Conservation (phyloP, 2,888 invertebrate species). For the Clostera curtula region DNA sequence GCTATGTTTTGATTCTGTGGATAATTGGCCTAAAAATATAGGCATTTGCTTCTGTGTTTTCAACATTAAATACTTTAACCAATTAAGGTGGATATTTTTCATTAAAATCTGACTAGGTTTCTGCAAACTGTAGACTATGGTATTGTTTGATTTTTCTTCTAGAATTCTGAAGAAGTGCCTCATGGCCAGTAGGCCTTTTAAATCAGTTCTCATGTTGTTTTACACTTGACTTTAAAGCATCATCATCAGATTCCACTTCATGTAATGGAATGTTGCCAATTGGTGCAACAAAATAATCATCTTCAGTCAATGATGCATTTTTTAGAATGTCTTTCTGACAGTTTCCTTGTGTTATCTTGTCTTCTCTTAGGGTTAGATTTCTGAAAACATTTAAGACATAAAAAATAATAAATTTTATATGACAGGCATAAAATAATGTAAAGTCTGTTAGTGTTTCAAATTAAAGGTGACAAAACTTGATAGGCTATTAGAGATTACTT, state of each 20-base stretch:
- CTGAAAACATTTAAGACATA: slow-evolving; percentile 58
- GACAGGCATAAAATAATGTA: no score
- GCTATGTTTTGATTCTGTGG: slow-evolving; percentile 7
- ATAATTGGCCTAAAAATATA: slow-evolving; percentile 35
- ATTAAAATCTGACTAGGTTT: slow-evolving; percentile 44
- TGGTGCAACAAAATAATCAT: slow-evolving; percentile 94
- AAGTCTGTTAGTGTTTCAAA: no score
- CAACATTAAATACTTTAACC: slow-evolving; percentile 41
- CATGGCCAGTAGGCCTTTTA: slow-evolving; percentile 37
- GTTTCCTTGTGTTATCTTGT: slow-evolving; percentile 80
- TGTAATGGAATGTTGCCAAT: slow-evolving; percentile 88
- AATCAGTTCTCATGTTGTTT: slow-evolving; percentile 57
- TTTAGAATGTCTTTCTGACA: slow-evolving; percentile 80
- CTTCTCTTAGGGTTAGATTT: slow-evolving; percentile 79
- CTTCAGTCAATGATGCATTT: slow-evolving; percentile 85
- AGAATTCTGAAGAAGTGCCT: slow-evolving; percentile 42
- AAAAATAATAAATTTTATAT: no score
- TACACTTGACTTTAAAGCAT: slow-evolving; percentile 19
- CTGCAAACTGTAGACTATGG: slow-evolving; percentile 30
- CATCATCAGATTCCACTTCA: slow-evolving; percentile 41
- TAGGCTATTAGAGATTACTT: no score
- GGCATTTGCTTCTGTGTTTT: slow-evolving; percentile 48
- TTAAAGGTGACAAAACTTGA: no score
- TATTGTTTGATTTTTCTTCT: slow-evolving; percentile 17
- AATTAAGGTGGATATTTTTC: slow-evolving; percentile 48